These are phyloP conservation scores for Euschistus heros DNA, from an alignment of 1,140 invertebrate species.

Conservation along the genomic window DNA sequence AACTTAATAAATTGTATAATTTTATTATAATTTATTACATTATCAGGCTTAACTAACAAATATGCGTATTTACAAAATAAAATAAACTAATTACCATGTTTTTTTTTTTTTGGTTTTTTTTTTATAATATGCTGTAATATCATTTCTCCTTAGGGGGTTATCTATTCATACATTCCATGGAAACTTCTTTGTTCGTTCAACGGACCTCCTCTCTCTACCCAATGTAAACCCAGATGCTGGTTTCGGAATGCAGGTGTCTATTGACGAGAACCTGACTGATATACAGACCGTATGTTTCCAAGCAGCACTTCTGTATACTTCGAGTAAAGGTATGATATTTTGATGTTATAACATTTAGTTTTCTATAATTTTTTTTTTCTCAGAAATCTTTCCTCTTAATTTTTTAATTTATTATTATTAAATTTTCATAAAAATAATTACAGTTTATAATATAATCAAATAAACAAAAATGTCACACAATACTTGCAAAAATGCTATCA, in stretches of 20 bases:
- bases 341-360: background rate
- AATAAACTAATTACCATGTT: background rate
- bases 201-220: conserved; percentile 88
- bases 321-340: conserved; percentile 69
- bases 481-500: no score
- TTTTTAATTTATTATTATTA: background rate
- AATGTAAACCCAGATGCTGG: conserved; percentile 97
- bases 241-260: conserved; percentile 93
- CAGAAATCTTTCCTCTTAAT: background rate
- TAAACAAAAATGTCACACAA: no score
- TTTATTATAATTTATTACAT: no score
- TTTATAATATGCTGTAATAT: background rate
- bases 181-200: conserved; percentile 97
- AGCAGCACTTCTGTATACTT: conserved; percentile 94
- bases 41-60: no score
- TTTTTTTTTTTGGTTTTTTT: background rate
- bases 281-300: conserved; percentile 90
- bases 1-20: no score
- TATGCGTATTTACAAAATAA: no score
- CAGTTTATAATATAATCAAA: no score
- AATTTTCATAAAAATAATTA: no score
- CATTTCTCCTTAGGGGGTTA: conserved; percentile 52
- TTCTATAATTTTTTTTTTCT: background rate
- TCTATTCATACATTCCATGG: conserved; percentile 97
- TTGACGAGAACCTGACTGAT: conserved; percentile 84